These are phyloP conservation scores for Diarsia rubi DNA, from an alignment of 2,888 invertebrate species.

Conservation along the genomic window DNA sequence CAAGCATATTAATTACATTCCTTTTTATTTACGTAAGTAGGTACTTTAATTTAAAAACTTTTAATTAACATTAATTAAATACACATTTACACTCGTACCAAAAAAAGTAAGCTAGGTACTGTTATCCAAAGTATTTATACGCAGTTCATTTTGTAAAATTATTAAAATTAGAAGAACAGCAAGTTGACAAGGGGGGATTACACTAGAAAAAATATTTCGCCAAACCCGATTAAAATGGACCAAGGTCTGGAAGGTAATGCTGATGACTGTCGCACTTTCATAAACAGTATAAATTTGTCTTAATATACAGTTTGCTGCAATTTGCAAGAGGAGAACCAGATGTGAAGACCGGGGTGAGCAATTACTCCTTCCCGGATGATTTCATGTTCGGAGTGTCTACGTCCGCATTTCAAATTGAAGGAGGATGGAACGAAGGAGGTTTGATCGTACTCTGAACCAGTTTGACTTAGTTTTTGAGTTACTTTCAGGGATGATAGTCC, in stretches of 20 bases:
- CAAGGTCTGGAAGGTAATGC: not conserved
- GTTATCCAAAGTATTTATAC: not conserved
- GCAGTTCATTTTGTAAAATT: not conserved
- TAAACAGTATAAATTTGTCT: not conserved
- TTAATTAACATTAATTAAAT: not conserved
- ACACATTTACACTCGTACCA: not conserved
- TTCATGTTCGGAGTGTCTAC: slow-evolving; percentile 92
- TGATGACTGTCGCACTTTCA: not conserved
- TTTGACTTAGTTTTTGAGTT: not conserved
- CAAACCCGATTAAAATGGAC: not conserved
- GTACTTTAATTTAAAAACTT: not conserved
- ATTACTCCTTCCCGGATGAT: slow-evolving; percentile 89
- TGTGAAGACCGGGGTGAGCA: slow-evolving; percentile 75
- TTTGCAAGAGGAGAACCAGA: slow-evolving; percentile 73
- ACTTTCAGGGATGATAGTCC: not conserved
- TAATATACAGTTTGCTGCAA: slow-evolving; percentile 76
- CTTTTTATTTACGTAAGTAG: not conserved
- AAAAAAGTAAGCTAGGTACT: not conserved
- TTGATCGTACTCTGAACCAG: not conserved
- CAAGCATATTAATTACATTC: not conserved
- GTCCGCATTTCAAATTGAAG: slow-evolving; percentile 92
- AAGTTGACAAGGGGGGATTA: not conserved
- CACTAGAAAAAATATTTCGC: not conserved
- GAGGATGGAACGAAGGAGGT: slow-evolving; percentile 89
- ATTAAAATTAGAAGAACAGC: not conserved